phyloP scores from a whole-genome alignment of 2,888 invertebrate genomes.

The Trilocha varians region DNA sequence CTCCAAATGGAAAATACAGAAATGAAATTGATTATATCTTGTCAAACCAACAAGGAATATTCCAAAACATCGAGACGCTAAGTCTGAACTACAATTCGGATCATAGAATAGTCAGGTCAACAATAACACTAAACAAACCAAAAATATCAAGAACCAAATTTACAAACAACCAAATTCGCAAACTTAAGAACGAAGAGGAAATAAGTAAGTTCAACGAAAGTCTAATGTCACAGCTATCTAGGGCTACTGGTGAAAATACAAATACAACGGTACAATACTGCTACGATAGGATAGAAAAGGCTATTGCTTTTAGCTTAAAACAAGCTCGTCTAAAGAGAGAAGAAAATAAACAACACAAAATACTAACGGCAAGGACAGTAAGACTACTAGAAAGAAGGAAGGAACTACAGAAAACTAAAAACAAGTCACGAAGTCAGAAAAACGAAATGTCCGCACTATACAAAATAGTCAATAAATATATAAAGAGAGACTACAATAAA shows the following conservation, averaged over 20 bases:
- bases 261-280: no score
- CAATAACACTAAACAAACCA: neutral
- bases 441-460: slow-evolving; percentile 7
- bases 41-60: slow-evolving; percentile 3
- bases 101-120: slow-evolving; percentile 4
- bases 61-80: slow-evolving; percentile 5
- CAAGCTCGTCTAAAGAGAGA: no score
- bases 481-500: slow-evolving; percentile 5
- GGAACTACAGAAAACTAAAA: slow-evolving; percentile 6
- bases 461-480: slow-evolving; percentile 7
- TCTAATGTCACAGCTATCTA: no score
- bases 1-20: neutral
- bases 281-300: no score
- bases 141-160: slow-evolving; percentile 3
- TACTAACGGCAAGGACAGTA: no score
- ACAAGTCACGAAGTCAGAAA: slow-evolving; percentile 4
- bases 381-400: slow-evolving; percentile 6
- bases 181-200: no score
- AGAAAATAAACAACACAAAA: no score
- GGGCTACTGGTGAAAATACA: no score
- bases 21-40: slow-evolving; percentile 6
- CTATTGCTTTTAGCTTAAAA: no score
- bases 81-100: slow-evolving; percentile 5
- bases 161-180: neutral
- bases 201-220: no score